These are phyloP conservation scores for Cataglyphis hispanica DNA, from an alignment of 1,140 invertebrate species.

Conservation along the genomic window DNA sequence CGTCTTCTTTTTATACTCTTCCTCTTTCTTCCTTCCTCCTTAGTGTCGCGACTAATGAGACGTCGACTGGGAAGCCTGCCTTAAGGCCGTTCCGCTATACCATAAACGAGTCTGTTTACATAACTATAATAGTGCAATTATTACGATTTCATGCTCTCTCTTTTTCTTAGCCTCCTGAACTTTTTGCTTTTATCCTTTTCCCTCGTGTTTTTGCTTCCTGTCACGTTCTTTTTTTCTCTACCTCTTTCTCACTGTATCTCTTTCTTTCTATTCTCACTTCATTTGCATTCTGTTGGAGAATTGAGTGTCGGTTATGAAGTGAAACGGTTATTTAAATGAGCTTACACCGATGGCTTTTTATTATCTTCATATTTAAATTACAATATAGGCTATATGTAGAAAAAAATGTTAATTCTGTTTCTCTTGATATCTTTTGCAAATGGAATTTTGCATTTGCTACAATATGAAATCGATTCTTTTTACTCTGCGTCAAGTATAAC, in stretches of 20 bases:
- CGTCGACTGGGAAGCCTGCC: conserved; percentile 38
- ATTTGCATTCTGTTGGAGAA: not conserved
- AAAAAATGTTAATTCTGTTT: not conserved
- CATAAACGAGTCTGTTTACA: conserved; percentile 70
- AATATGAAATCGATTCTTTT: not conserved
- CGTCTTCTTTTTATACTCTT: conserved; percentile 41
- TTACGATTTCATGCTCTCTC: conserved; percentile 13
- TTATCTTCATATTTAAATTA: conserved; percentile 5
- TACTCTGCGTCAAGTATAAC: not conserved
- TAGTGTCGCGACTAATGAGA: conserved; percentile 33
- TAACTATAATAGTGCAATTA: conserved; percentile 71
- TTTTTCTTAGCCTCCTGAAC: conserved; percentile 4
- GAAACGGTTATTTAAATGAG: not conserved
- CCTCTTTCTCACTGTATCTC: not conserved
- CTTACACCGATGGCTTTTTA: not conserved
- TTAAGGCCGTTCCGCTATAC: conserved; percentile 7
- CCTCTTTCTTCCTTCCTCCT: conserved; percentile 49
- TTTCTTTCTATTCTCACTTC: not conserved
- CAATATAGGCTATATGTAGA: not conserved
- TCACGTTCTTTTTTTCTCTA: not conserved
- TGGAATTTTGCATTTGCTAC: not conserved
- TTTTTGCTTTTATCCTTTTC: not conserved
- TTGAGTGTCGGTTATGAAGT: not conserved
- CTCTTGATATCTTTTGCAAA: not conserved
- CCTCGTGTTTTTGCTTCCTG: not conserved